A percentile compares a stretch with the other conserved stretches of the same genome.
Conservation (phyloP, 2,113 vertebrate genomes). For the Gasterosteus aculeatus region DNA sequence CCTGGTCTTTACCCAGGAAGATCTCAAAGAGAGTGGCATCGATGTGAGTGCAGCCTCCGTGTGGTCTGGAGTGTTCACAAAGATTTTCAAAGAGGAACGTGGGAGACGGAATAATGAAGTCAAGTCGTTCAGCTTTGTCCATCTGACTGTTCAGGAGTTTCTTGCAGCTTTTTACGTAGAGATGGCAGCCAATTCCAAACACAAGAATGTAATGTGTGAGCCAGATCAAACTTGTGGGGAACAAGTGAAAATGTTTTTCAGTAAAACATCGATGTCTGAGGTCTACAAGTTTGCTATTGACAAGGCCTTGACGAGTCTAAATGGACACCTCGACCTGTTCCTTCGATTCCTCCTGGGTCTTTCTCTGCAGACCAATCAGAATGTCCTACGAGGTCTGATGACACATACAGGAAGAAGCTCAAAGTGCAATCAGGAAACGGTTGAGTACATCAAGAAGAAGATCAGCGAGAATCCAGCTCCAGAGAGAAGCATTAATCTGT, state of each 20-base stretch:
- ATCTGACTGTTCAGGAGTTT: constrained; percentile 43
- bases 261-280: background rate
- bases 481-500: constrained; percentile 5
- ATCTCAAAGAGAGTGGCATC: constrained; percentile 4
- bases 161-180: constrained; percentile 23
- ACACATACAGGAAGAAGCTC: background rate
- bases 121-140: constrained; percentile 13
- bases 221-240: fast-evolving
- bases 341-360: constrained; percentile 34
- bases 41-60: constrained; percentile 5
- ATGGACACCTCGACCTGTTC: constrained; percentile 34
- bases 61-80: constrained; percentile 35
- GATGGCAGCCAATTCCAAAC: background rate
- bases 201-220: background rate
- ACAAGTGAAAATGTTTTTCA: background rate
- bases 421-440: background rate
- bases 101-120: constrained; percentile 8
- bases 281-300: constrained; percentile 1
- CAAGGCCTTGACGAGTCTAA: constrained; percentile 21
- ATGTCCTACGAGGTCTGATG: background rate
- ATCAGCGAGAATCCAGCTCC: background rate
- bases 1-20: constrained; percentile 38
- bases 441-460: background rate
- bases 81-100: constrained; percentile 37
- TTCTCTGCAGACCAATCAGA: constrained; percentile 14